Evolutionary conservation across 2,113 vertebrate genomes (phyloP), one percentile per base, ranked within the genome.

Genomic region (Sardina pilchardus): DNA sequence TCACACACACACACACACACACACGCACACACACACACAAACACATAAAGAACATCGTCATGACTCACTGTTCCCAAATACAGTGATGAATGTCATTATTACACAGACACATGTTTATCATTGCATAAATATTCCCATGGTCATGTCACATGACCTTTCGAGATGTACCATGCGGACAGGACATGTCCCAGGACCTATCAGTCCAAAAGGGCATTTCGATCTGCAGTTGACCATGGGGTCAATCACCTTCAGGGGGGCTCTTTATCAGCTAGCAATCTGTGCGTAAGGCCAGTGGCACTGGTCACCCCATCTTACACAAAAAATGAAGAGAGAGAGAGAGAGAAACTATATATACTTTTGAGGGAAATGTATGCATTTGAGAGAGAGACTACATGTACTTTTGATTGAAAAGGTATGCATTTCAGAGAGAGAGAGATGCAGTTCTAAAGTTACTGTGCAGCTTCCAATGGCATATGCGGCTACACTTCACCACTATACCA

Each of bases 1-100:
- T 21, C 91, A 93, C 50, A 86, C 84, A 92, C n/a, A 86, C 0
- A 75, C 67, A 34, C 59, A 48, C 10, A 85, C 9, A 90, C 19
- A 85, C 30, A 39, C 21, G 67, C 82, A 30, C 34, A 36, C 53
- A 17, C 16, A 42, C 9, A n/a, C 36, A 19, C n/a, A n/a, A n/a
- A n/a, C n/a, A n/a, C n/a, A n/a, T n/a, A n/a, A 1, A 47, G 21
- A 71, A 8, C 24, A 67, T 7, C 34, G 34, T 19, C 12, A 21
- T 24, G 4, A 59, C 3, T 24, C 19, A 59, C 19, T 24, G 53
- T 59, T 59, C 53, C 53, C 53, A 59, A 24, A 59, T 21, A 59
- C 5, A 21, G 24, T 59, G 53, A 59, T 59, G 53, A 6, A 36
- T 36, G 71, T 36, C 30, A 36, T 34, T 16, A 36, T 34, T 16